These are phyloP conservation scores for Pagrus major DNA, from an alignment of 2,113 vertebrate genomes.

Conservation along the genomic window DNA sequence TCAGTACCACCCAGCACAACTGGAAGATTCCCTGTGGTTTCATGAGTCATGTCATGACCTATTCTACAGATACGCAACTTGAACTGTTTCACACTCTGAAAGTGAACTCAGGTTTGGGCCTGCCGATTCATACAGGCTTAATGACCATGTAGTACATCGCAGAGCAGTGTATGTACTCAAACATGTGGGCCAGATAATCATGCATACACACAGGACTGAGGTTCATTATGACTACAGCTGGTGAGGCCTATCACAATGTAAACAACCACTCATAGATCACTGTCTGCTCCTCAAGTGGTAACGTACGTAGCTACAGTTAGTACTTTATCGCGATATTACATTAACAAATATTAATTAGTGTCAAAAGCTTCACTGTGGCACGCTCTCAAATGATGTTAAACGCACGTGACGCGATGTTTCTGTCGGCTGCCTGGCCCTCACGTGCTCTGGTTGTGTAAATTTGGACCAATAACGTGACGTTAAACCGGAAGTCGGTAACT, in stretches of 20 bases:
- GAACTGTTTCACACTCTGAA: not conserved
- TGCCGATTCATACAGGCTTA: not conserved
- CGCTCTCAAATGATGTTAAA: not conserved
- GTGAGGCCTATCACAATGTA: not conserved
- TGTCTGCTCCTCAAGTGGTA: not conserved
- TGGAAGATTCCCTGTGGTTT: conserved; percentile 12
- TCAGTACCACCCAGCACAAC: not conserved
- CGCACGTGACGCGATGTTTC: not conserved
- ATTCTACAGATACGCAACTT: not conserved
- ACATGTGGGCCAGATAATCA: not conserved
- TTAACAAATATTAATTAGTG: not conserved
- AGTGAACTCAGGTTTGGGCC: not conserved
- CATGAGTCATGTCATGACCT: conserved; percentile 13
- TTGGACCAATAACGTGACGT: conserved; percentile 33
- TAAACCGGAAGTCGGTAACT: conserved; percentile 3
- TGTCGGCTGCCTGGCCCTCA: not conserved
- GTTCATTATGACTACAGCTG: not conserved
- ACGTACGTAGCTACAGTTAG: not conserved
- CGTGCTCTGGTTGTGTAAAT: conserved; percentile 29
- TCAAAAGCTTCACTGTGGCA: no score
- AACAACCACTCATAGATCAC: not conserved
- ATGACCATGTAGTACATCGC: not conserved
- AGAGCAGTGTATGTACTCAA: not conserved
- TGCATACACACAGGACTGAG: not conserved
- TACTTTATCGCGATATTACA: not conserved